Conservation (phyloP, 1,140 invertebrate species). For the Apis florea region DNA sequence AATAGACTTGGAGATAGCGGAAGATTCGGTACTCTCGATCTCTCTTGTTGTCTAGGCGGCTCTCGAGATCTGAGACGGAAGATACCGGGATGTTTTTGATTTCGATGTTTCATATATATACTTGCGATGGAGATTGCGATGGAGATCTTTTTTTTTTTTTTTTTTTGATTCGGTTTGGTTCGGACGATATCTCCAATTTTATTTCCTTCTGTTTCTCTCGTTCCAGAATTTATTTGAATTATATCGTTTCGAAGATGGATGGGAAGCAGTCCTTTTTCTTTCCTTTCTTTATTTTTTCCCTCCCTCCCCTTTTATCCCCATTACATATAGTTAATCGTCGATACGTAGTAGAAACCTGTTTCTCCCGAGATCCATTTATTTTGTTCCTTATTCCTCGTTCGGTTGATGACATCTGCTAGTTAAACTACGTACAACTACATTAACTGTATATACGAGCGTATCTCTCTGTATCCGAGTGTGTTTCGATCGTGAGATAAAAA, state of each 20-base stretch:
- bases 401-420: background rate
- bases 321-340: background rate
- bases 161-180: too few relatives aligned
- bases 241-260: too few relatives aligned
- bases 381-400: background rate
- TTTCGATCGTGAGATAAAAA: too few relatives aligned
- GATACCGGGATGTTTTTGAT: background rate
- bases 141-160: too few relatives aligned
- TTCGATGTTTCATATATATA: too few relatives aligned
- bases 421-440: background rate
- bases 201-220: background rate
- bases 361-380: background rate
- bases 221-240: background rate
- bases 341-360: slow-evolving; percentile 6
- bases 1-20: background rate
- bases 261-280: background rate
- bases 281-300: background rate
- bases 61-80: background rate
- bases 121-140: too few relatives aligned
- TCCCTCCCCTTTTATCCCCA: background rate
- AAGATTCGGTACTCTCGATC: background rate
- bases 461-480: background rate
- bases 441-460: background rate
- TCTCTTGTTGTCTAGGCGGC: background rate
- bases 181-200: too few relatives aligned